Evolutionary conservation across 2,113 vertebrate genomes (phyloP).

Genomic region (Patagioenas fasciata): DNA sequence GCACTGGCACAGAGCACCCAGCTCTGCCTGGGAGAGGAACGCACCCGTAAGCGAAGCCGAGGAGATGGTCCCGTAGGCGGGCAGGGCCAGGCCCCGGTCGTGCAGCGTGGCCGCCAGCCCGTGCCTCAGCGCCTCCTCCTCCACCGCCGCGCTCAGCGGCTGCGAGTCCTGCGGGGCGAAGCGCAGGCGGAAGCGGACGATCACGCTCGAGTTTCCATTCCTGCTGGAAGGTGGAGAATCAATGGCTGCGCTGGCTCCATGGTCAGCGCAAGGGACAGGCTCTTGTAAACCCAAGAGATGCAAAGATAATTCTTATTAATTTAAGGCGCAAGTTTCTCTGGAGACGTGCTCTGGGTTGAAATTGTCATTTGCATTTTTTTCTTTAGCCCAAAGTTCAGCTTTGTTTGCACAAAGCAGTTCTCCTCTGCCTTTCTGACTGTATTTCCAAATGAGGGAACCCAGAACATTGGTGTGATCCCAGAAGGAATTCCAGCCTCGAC

Average conservation of each 20-base stretch:
- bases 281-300: neutral
- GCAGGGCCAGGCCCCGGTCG: constrained; percentile 73
- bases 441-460: neutral
- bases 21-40: neutral
- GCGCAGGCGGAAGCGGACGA: constrained; percentile 81
- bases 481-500: neutral
- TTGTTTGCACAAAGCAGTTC: neutral
- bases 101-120: constrained; percentile 76
- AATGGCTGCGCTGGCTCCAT: neutral
- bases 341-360: neutral
- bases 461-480: neutral
- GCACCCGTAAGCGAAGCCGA: constrained; percentile 82
- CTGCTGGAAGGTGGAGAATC: constrained; percentile 52
- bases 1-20: neutral
- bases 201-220: constrained; percentile 78
- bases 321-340: neutral
- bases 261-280: neutral
- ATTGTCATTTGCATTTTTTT: neutral
- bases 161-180: constrained; percentile 72
- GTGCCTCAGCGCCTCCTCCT: constrained; percentile 78
- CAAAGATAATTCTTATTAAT: neutral
- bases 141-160: constrained; percentile 62
- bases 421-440: neutral
- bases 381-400: neutral
- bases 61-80: constrained; percentile 81